phyloP scores from a whole-genome alignment of 92 coral and sea anemone species.

The Siderastrea radians region DNA sequence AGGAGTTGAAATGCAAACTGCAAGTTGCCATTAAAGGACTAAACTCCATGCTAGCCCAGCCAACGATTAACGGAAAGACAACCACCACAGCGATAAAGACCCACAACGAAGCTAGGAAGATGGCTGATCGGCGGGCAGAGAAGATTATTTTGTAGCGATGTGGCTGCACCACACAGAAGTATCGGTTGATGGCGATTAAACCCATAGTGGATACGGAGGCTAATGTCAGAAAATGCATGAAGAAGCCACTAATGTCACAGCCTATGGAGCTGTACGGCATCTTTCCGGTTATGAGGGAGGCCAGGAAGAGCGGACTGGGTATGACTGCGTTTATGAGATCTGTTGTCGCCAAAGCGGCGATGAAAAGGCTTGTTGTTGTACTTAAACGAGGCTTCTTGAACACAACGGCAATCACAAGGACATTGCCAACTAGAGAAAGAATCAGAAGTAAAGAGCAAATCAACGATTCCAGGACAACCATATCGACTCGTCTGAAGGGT shows the following conservation, averaged over 20 bases:
- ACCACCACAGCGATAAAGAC: neutral
- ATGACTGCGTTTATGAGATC: conserved; percentile 44
- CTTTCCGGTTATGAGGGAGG: conserved; percentile 47
- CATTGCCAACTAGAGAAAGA: conserved; percentile 54
- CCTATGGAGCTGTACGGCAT: conserved; percentile 32
- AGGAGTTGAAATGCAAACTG: conserved; percentile 15
- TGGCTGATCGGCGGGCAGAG: conserved; percentile 4
- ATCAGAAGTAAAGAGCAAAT: conserved; percentile 11
- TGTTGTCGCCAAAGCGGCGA: conserved; percentile 49
- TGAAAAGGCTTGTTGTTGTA: conserved; percentile 54
- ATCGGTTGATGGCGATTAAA: conserved; percentile 60
- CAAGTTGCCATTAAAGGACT: conserved; percentile 23
- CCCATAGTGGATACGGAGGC: conserved; percentile 50
- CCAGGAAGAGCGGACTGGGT: conserved; percentile 50
- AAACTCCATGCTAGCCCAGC: conserved; percentile 35
- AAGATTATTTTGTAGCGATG: conserved; percentile 48
- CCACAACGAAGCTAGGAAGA: conserved; percentile 24
- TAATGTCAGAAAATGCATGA: conserved; percentile 31
- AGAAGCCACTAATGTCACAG: conserved; percentile 50
- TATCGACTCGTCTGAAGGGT: neutral
- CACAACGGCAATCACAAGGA: conserved; percentile 49
- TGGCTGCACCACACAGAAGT: conserved; percentile 67
- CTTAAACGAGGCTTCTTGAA: conserved; percentile 50
- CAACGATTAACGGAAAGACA: conserved; percentile 9
- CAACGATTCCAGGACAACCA: conserved; percentile 9